Percentiles rank a stretch among this genome's conserved stretches.
phyloP scores from a whole-genome alignment of 2,113 vertebrate species.

The Dasypus novemcinctus region DNA sequence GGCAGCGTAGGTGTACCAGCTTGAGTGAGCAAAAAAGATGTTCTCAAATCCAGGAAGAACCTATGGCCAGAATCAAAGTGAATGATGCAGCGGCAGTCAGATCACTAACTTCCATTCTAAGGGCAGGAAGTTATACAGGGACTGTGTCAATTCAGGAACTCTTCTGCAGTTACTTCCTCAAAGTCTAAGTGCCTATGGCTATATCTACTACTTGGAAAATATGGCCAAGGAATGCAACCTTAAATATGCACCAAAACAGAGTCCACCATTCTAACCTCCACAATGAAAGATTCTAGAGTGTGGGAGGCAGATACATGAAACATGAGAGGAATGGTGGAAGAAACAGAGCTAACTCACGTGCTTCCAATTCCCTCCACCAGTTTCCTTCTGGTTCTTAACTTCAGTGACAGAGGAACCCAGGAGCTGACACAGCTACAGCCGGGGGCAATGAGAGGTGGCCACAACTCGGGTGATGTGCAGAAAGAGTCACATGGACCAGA shows the following conservation, averaged over 20 bases:
- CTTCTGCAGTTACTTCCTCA: not conserved
- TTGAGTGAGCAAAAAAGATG: conserved; percentile 93
- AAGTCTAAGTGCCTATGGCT: not conserved
- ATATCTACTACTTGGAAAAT: not conserved
- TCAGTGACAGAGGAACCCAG: not conserved
- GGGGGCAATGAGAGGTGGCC: not conserved
- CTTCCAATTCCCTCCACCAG: not conserved
- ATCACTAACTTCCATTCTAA: not conserved
- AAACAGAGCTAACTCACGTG: not conserved
- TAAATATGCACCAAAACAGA: not conserved
- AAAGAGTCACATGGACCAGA: not conserved
- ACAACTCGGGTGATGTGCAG: not conserved
- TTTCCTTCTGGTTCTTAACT: not conserved
- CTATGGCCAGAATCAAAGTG: conserved; percentile 76
- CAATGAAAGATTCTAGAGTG: conserved; percentile 1
- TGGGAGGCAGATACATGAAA: not conserved
- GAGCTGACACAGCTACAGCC: not conserved
- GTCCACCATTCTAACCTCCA: not conserved
- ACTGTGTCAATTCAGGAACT: not conserved
- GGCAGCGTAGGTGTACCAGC: conserved; percentile 95
- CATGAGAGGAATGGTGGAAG: not conserved
- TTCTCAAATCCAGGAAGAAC: conserved; percentile 95
- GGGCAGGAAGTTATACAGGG: not conserved
- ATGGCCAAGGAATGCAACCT: not conserved
- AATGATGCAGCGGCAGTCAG: not conserved